Percentiles rank a stretch among this genome's conserved stretches.
phyloP scores from a whole-genome alignment of 2,888 invertebrate species.

The Machimus rusticus region DNA sequence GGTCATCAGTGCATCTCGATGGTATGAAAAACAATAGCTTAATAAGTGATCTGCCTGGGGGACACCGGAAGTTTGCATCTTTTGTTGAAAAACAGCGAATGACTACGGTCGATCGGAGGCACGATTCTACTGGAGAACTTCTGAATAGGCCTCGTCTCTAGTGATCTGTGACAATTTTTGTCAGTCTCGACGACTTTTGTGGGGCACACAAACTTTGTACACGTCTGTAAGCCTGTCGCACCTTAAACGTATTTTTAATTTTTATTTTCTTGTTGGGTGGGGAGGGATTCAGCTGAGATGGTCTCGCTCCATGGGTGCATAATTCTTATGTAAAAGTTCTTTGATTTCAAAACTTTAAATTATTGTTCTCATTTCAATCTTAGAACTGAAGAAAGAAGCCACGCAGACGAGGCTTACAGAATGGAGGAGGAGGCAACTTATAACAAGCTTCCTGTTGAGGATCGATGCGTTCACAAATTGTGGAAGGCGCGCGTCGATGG shows the following conservation, averaged over 20 bases:
- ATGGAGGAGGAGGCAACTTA: conserved; percentile 90
- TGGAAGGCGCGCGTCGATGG: conserved; percentile 97
- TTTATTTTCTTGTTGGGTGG: neutral
- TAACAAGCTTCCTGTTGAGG: conserved; percentile 86
- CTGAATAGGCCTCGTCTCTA: neutral
- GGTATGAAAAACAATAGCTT: neutral
- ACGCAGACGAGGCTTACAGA: conserved; percentile 33
- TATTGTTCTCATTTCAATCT: conserved; percentile 18
- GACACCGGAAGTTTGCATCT: neutral
- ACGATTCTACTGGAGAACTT: neutral
- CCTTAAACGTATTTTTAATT: neutral
- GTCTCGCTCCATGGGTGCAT: neutral
- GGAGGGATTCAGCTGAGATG: neutral
- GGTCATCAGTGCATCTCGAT: neutral
- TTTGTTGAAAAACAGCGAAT: neutral
- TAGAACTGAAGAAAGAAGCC: conserved; percentile 36
- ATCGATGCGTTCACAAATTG: conserved; percentile 89
- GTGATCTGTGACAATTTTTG: conserved; percentile 44
- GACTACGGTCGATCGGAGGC: neutral
- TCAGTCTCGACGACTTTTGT: neutral
- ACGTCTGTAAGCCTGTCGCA: neutral
- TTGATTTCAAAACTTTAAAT: neutral
- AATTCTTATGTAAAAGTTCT: neutral
- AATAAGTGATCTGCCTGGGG: neutral
- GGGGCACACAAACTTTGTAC: neutral